These are phyloP conservation scores for Taeniopygia guttata DNA, from an alignment of 2,797 vertebrate species.

Conservation along the genomic window DNA sequence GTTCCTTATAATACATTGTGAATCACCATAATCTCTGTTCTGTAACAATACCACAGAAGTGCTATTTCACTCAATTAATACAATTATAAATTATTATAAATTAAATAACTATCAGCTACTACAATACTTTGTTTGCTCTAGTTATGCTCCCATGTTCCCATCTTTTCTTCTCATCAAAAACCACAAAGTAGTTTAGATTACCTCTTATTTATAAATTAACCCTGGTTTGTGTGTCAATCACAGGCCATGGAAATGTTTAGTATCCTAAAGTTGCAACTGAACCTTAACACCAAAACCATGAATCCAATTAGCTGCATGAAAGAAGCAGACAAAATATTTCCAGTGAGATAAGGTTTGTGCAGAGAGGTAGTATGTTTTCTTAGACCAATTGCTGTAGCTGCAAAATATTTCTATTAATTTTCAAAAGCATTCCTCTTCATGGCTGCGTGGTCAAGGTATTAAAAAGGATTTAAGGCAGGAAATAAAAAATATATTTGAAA, in stretches of 20 bases:
- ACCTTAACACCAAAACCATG: neutral
- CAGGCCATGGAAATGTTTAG: neutral
- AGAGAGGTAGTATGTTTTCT: neutral
- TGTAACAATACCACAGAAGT: neutral
- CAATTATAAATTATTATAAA: neutral
- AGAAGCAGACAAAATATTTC: constrained; percentile 4
- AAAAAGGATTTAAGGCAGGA: neutral
- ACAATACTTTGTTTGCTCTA: neutral
- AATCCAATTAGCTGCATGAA: constrained; percentile 4
- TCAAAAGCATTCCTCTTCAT: neutral
- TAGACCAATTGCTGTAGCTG: neutral
- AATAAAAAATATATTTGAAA: neutral
- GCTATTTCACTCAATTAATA: neutral
- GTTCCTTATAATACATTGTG: constrained; percentile 11
- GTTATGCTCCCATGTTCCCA: neutral
- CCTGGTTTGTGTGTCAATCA: neutral
- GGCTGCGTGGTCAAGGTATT: neutral
- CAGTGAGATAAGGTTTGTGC: neutral
- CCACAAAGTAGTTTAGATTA: neutral
- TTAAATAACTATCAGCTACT: neutral
- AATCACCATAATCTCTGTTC: constrained; percentile 24
- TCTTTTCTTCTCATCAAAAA: neutral
- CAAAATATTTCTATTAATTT: constrained; percentile 12
- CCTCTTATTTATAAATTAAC: neutral
- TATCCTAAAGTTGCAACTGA: neutral